Base-by-base conservation (phyloP, 2,888 invertebrate genomes). In the Asteroscopus sphinx region DNA sequence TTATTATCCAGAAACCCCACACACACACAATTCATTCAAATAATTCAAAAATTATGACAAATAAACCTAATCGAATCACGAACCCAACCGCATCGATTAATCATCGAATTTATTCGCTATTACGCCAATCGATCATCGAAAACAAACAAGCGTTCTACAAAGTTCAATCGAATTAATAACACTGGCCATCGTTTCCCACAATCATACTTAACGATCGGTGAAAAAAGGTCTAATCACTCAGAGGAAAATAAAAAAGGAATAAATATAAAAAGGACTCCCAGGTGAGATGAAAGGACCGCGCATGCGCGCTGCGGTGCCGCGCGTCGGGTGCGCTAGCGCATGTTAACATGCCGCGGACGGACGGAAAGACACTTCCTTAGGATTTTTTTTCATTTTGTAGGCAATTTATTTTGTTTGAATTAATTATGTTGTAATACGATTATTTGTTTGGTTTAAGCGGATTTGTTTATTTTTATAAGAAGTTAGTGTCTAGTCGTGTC, bases 231-330 rank as follows among this genome's bases (percentile, higher is more conserved):
- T 89, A 91, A 89, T 87, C 87, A 82, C 83, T 82, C 82, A 83
- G 84, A 79, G 86, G n/a, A n/a, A 87, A 86, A 82, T 83, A 79
- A 84, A 83, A 86, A 80, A 68, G 61, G 66, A 70, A 68, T 54
- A 54, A 68, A 70, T 73, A 74, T 79, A 83, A 79, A 85, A 87
- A 86, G 86, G 91, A 89, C 89, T 89, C 86, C 90, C 89, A 82
- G 77, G 86, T 80, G 88, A 91, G 92, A 93, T 93, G 85, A 93
- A 92, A 92, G 85, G 64, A 73, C 86, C 86, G 88, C 80, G 60
- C 73, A 39, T 56, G 73, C 61, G 80, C 76, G 73, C 73, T 58
- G 61, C 75, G 68, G 69, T 67, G 76, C 69, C 56, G 68, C 63
- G 58, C 71, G 75, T 67, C 76, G 82, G 79, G 74, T 81, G 85